Evolutionary conservation across 2,113 vertebrate species (phyloP).

Genomic region (Serinus canaria): DNA sequence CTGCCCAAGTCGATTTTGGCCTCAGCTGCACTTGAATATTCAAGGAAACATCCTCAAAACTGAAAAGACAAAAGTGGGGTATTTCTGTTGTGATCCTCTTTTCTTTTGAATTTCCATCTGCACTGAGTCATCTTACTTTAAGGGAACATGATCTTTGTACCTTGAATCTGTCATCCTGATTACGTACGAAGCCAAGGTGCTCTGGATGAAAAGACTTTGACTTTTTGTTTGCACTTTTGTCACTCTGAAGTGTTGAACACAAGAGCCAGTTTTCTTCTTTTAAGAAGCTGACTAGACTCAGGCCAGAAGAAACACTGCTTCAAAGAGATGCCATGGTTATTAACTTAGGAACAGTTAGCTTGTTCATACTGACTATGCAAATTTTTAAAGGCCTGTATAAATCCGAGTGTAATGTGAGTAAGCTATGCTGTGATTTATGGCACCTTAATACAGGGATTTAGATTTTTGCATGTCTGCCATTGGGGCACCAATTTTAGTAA

Average conservation of each 20-base stretch:
- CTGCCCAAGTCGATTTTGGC: background rate
- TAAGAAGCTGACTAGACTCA: background rate
- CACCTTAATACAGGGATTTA: slow-evolving; percentile 67
- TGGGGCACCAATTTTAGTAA: slow-evolving; percentile 61
- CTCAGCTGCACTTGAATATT: background rate
- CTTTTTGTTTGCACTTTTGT: background rate
- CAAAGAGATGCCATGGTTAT: background rate
- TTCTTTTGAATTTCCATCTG: background rate
- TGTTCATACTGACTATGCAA: slow-evolving; percentile 49
- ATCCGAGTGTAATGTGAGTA: slow-evolving; percentile 54
- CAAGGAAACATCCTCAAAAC: background rate
- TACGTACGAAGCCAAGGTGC: background rate
- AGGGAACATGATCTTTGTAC: background rate
- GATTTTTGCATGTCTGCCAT: slow-evolving; percentile 69
- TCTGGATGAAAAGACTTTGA: background rate
- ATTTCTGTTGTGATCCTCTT: background rate
- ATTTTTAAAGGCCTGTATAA: slow-evolving; percentile 43
- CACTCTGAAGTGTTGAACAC: background rate
- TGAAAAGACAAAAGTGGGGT: background rate
- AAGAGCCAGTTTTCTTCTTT: background rate
- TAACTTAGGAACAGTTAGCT: slow-evolving; percentile 19
- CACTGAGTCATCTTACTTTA: background rate
- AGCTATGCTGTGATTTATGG: slow-evolving; percentile 51
- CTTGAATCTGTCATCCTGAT: background rate
- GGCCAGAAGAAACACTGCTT: background rate